A percentile compares a stretch with the other conserved stretches of the same genome.
These are phyloP conservation scores for Pan paniscus DNA, from an alignment of 2,113 vertebrate genomes.

Conservation along the genomic window DNA sequence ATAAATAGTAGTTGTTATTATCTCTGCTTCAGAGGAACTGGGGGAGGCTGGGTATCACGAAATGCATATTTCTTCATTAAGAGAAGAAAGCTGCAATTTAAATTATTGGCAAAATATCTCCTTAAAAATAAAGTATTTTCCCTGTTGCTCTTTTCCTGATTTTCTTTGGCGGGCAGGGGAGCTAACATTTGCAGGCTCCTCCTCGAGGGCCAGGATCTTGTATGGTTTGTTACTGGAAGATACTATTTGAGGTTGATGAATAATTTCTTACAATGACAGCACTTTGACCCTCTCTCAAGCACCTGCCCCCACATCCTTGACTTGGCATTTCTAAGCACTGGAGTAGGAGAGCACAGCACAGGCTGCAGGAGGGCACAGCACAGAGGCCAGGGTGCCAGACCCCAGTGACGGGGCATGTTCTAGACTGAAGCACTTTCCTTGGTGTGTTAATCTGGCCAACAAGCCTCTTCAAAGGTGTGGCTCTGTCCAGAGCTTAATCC, in stretches of 20 bases:
- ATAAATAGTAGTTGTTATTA: background rate
- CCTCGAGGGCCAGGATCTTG: background rate
- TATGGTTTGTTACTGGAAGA: background rate
- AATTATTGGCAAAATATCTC: slow-evolving; percentile 16
- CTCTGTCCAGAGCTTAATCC: background rate
- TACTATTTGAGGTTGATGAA: background rate
- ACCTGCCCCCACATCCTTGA: background rate
- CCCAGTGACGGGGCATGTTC: background rate
- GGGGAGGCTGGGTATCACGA: background rate
- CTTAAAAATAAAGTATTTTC: background rate
- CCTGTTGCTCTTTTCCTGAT: background rate
- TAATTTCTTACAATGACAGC: background rate
- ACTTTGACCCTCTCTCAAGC: too few species aligned
- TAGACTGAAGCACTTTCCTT: background rate
- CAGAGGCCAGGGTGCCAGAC: background rate
- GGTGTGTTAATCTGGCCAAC: background rate
- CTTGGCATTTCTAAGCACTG: background rate
- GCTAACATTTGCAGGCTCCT: background rate
- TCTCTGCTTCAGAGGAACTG: background rate
- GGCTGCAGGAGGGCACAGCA: fast-evolving
- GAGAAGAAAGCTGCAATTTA: slow-evolving; percentile 25
- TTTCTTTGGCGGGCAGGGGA: background rate
- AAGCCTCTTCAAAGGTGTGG: background rate
- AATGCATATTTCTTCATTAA: background rate
- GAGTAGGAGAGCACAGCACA: background rate